A percentile compares a stretch with the other conserved stretches of the same genome.
Conservation (phyloP, 2,888 invertebrate genomes). For the Ectropis crepuscularia region DNA sequence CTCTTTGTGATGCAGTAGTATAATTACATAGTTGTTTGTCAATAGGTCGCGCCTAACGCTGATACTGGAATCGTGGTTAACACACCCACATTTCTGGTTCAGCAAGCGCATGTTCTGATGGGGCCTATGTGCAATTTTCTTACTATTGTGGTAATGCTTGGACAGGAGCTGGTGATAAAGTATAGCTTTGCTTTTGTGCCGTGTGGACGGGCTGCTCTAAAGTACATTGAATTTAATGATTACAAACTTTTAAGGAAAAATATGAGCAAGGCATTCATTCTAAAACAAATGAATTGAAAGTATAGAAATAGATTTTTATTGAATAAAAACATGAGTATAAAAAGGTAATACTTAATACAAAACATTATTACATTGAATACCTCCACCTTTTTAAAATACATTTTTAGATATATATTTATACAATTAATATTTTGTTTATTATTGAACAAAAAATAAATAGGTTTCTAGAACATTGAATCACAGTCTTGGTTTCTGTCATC, state of each 20-base stretch:
- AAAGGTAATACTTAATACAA: conserved; percentile 23
- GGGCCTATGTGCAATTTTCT: neutral
- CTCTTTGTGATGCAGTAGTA: conserved; percentile 12
- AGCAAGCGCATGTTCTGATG: neutral
- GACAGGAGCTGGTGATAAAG: conserved; percentile 8
- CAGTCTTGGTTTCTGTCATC: conserved; percentile 16
- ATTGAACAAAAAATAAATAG: neutral
- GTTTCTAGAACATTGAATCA: conserved; percentile 11
- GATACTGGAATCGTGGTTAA: neutral
- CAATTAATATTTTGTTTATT: neutral
- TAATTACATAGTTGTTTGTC: conserved; percentile 8
- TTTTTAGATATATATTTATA: conserved; percentile 7
- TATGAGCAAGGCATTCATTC: conserved; percentile 18
- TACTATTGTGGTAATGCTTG: conserved; percentile 11
- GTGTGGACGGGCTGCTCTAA: conserved; percentile 12
- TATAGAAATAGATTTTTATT: conserved; percentile 32
- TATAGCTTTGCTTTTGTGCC: conserved; percentile 13
- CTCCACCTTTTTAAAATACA: conserved; percentile 19
- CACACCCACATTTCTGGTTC: too few relatives aligned
- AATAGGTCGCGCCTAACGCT: conserved; percentile 11
- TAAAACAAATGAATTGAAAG: conserved; percentile 28
- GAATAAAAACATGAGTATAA: conserved; percentile 33
- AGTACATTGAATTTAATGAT: conserved; percentile 12
- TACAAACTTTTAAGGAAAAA: conserved; percentile 13
- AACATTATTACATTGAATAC: conserved; percentile 16